A percentile compares a stretch with the other conserved stretches of the same genome.
These are phyloP conservation scores for Coenonympha glycerion DNA, from an alignment of 2,888 invertebrate genomes.

Conservation along the genomic window DNA sequence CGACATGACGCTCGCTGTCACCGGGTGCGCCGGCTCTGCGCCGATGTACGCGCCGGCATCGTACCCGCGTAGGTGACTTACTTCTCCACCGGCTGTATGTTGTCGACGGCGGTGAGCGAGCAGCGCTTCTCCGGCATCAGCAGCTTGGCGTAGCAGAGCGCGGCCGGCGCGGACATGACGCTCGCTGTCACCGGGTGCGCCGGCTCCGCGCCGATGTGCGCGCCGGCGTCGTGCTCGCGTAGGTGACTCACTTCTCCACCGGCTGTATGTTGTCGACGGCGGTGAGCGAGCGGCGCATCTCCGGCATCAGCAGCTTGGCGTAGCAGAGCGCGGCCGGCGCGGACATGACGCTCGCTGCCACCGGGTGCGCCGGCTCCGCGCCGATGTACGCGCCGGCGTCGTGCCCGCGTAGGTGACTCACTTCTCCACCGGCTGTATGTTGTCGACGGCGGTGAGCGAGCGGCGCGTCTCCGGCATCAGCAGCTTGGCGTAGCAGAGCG, in stretches of 20 bases:
- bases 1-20: constrained; percentile 97
- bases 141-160: too few relatives aligned
- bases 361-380: constrained; percentile 92
- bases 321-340: constrained; percentile 96
- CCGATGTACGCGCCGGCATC: too few relatives aligned
- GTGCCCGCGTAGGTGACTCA: constrained; percentile 79
- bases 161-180: too few relatives aligned
- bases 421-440: constrained; percentile 83
- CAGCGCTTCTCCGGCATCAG: too few relatives aligned
- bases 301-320: constrained; percentile 93
- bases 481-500: constrained; percentile 91
- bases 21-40: constrained; percentile 92
- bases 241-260: too few relatives aligned
- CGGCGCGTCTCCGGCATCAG: constrained; percentile 93
- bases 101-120: too few relatives aligned
- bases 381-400: constrained; percentile 86
- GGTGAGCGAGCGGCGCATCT: constrained; percentile 91
- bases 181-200: too few relatives aligned
- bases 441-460: constrained; percentile 84
- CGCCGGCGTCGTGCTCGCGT: too few relatives aligned
- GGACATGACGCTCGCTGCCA: constrained; percentile 95
- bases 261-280: too few relatives aligned
- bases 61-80: too few relatives aligned
- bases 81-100: too few relatives aligned
- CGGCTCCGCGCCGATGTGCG: too few relatives aligned